Base-by-base conservation (phyloP, 1,140 invertebrate genomes). In the Sogatella furcifera region DNA sequence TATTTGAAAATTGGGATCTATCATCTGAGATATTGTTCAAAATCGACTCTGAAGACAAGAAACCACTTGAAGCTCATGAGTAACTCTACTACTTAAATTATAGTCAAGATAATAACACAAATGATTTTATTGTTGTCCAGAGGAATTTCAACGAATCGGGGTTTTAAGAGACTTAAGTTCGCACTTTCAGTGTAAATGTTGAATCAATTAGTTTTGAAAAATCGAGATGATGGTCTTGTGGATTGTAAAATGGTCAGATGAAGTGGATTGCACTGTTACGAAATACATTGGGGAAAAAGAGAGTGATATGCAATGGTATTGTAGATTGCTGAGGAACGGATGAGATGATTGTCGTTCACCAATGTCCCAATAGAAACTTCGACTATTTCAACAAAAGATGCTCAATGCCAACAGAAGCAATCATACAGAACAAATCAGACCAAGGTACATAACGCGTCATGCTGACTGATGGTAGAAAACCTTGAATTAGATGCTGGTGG, bases 241-340 rank as follows among this genome's bases (percentile, higher is more conserved):
- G 88, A 92, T 67, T 93, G 90, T 71, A 83, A 89, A 69, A 94
- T 72, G 83, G 83, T 14, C 82, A 0, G 90, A 94, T 71, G 90
- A 92, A 75, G 62, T 75, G 1, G 72, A 80, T 62, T 94, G 90
- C 67, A 81, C 75, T 93, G 90, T 70, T 75, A 72, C 49, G 86
- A 92, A 66, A 83, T 81, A 69, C 71, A n/a, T n/a, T 92, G 1
- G 14, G 43, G 44, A n/a, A 65, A 65, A 38, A 73, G 77, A 13
- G 70, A 72, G 5, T 81, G 0, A 76, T 92, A 62, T 94, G 90
- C 68, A 84, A 94, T 75, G 88, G 86, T n/a, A 77, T 81, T 56
- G 69, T 80, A 3, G 88, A 94, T 68, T 93, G 90, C 73, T 21
- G 89, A 92, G 69, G 76, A 21, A 81, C 81, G 21, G 91, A 93